These are phyloP conservation scores for Gandaritis pyraliata DNA, from an alignment of 2,888 invertebrate species.

Conservation along the genomic window DNA sequence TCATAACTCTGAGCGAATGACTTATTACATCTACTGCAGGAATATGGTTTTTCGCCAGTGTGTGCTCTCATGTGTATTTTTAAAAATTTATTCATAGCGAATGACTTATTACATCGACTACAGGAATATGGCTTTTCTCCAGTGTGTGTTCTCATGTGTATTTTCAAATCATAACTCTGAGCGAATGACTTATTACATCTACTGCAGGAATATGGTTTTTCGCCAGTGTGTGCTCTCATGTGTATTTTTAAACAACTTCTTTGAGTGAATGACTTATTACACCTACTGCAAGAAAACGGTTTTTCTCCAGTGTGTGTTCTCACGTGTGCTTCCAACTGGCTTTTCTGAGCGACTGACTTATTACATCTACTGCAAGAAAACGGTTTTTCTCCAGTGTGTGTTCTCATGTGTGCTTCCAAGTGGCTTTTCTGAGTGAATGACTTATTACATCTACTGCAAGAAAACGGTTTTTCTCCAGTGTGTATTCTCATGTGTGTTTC, in stretches of 20 bases:
- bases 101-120: too few relatives aligned
- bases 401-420: not conserved
- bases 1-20: too few relatives aligned
- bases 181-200: too few relatives aligned
- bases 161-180: too few relatives aligned
- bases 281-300: not conserved
- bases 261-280: too few relatives aligned
- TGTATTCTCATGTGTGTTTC: not conserved
- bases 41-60: not conserved
- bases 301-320: not conserved
- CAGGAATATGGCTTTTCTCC: too few relatives aligned
- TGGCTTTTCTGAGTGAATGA: not conserved
- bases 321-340: not conserved
- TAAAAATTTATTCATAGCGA: too few relatives aligned
- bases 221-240: too few relatives aligned
- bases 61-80: not conserved
- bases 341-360: not conserved
- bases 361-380: not conserved
- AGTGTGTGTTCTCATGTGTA: too few relatives aligned
- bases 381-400: not conserved
- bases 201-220: too few relatives aligned
- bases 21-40: too few relatives aligned
- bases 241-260: too few relatives aligned
- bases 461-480: not conserved
- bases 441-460: not conserved